Percentiles rank a stretch among this genome's conserved stretches.
Conservation (phyloP, 2,797 vertebrate genomes). For the Catharus ustulatus region DNA sequence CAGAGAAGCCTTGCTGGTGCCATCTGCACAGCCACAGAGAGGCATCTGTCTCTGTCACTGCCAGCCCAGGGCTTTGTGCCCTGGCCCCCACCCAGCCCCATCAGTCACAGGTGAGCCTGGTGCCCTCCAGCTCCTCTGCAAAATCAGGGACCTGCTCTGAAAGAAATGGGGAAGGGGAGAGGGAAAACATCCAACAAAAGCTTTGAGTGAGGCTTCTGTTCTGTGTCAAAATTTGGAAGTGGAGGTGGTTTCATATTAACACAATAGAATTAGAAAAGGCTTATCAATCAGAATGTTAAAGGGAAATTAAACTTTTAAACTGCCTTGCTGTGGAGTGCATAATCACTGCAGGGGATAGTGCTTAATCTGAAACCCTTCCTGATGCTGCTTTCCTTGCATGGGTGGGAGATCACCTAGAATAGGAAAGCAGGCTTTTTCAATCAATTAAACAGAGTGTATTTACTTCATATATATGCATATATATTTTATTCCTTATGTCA, state of each 20-base stretch:
- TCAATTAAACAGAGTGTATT: neutral
- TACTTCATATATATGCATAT: neutral
- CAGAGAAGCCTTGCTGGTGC: constrained; percentile 51
- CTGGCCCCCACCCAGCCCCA: constrained; percentile 34
- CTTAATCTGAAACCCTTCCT: neutral
- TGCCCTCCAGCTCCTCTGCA: neutral
- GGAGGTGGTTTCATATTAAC: neutral
- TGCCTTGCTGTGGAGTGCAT: neutral
- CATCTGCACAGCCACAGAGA: constrained; percentile 42
- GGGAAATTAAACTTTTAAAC: neutral
- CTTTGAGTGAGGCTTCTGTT: neutral
- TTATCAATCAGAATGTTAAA: neutral
- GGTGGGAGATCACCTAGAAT: neutral
- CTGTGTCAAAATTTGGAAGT: neutral
- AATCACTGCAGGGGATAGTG: neutral
- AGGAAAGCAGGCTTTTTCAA: neutral
- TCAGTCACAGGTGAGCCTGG: neutral
- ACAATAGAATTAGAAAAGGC: neutral
- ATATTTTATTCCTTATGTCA: neutral
- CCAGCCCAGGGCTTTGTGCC: neutral
- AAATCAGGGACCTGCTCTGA: neutral
- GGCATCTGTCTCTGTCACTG: constrained; percentile 52
- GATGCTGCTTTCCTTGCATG: neutral
- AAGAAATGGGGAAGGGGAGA: neutral
- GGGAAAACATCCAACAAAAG: rapidly evolving